Evolutionary conservation across 2,797 vertebrate species (phyloP), one percentile per base, ranked within the genome.

Genomic region (Halcyon leucocephala): DNA sequence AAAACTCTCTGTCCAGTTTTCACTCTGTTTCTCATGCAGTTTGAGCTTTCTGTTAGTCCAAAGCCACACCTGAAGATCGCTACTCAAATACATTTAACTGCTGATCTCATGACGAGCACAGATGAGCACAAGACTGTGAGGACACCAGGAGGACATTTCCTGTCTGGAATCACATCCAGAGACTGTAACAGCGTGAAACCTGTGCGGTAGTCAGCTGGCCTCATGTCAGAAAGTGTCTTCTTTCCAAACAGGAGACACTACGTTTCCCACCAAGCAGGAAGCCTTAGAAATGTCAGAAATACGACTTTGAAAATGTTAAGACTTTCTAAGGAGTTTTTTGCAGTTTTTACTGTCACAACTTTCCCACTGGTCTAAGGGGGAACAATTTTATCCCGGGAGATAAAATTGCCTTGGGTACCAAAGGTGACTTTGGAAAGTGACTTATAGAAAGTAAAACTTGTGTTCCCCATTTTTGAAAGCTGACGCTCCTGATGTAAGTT

Each of bases 261-360:
- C 28, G 6, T 70, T 94, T 90, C 33, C 29, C 48, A 91, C 19
- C 39, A 55, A 55, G 42, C 39, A 60, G 37, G 61, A 85, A 51
- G 62, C 66, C 67, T 89, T 42, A 60, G 44, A 86, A 91, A 84
- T 10, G 6, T 69, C 25, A 86, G n/a, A 81, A 80, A 35, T 7
- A 31, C 0, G 2, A 54, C 18, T 48, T 42, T 48, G 22, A 58
- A 81, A 70, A 46, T 1, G 0, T 25, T 31, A 84, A 31, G 25
- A 33, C 39, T 60, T 71, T 44, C 37, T 35, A 57, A 42, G 52
- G 8, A 10, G 7, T 21, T 31, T 41, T 83, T 86, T 31, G 20
- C 48, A 51, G 31, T 52, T 79, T 79, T 39, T 22, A 26, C 16
- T 74, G 49, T 22, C 25, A 48, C 15, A 35, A 10, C 21, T 24